Evolutionary conservation across 2,797 vertebrate species (phyloP).

Genomic region (Trichosurus vulpecula): DNA sequence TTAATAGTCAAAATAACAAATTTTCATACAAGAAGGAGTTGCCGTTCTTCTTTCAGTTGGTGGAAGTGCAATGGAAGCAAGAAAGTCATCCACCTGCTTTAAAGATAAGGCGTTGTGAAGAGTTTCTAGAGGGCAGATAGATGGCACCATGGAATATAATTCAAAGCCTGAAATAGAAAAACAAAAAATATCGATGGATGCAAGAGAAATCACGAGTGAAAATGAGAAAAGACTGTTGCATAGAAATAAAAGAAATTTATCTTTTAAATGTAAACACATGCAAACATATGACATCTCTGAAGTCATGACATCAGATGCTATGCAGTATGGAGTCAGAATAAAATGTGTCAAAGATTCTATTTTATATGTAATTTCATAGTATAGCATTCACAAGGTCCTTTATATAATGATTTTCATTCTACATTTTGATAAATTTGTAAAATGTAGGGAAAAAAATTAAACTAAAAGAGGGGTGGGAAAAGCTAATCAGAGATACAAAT

Average conservation of each 20-base stretch:
- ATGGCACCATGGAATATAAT: conserved; percentile 94
- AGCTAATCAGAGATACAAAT: not conserved
- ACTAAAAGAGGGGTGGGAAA: not conserved
- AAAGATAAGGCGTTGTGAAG: conserved; percentile 93
- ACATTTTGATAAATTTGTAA: conserved; percentile 23
- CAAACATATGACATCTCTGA: conserved; percentile 68
- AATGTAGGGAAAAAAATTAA: conserved; percentile 41
- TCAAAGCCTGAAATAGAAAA: conserved; percentile 89
- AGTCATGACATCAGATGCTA: conserved; percentile 74
- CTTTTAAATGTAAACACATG: conserved; percentile 69
- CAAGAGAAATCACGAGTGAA: conserved; percentile 22
- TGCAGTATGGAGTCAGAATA: conserved; percentile 66
- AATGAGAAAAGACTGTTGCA: conserved; percentile 60
- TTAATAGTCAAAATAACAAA: conserved; percentile 58
- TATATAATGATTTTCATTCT: conserved; percentile 28
- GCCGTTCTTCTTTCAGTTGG: conserved; percentile 85
- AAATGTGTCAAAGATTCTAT: conserved; percentile 58
- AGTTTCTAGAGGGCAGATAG: conserved; percentile 93
- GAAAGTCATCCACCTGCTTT: conserved; percentile 94
- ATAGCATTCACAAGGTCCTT: conserved; percentile 63
- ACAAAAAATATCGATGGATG: conserved; percentile 68
- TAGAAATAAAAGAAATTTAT: conserved; percentile 9
- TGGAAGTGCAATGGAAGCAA: conserved; percentile 87
- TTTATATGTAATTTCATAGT: conserved; percentile 50
- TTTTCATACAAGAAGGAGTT: conserved; percentile 79